phyloP scores from a whole-genome alignment of 2,888 invertebrate genomes.

The Palloptera scutellata region DNA sequence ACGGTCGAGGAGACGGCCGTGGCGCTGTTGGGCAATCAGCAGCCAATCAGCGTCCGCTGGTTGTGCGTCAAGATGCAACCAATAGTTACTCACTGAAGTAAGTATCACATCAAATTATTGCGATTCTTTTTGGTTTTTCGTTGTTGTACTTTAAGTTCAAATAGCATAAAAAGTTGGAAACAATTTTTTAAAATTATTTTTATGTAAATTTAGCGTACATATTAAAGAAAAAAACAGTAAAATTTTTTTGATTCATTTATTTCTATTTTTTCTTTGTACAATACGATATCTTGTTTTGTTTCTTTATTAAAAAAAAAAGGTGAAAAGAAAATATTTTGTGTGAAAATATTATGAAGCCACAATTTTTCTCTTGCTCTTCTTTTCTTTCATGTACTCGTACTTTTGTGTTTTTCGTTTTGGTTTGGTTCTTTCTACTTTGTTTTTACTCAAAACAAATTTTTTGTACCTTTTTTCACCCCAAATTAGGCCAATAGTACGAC shows the following conservation, averaged over 20 bases:
- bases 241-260: not conserved
- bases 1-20: conserved; percentile 30
- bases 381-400: conserved; percentile 9
- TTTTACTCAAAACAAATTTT: conserved; percentile 20
- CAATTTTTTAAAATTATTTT: not conserved
- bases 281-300: conserved; percentile 11
- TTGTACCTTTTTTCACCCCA: conserved; percentile 36
- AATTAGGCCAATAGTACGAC: conserved; percentile 83
- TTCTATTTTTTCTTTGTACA: conserved; percentile 12
- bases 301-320: conserved; percentile 27
- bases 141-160: conserved; percentile 7
- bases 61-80: conserved; percentile 78
- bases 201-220: not conserved
- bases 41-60: conserved; percentile 68
- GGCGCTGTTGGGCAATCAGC: conserved; percentile 41
- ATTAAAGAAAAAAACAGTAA: not conserved
- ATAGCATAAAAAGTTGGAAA: not conserved
- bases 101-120: conserved; percentile 57
- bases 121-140: conserved; percentile 18
- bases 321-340: too few relatives aligned
- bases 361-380: conserved; percentile 32
- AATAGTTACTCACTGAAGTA: conserved; percentile 84
- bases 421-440: conserved; percentile 31
- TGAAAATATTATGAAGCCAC: not conserved
- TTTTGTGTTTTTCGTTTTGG: not conserved